A percentile compares a stretch with the other conserved stretches of the same genome.
These are phyloP conservation scores for Nesogale talazaci DNA, from an alignment of 2,113 vertebrate species.

Conservation along the genomic window DNA sequence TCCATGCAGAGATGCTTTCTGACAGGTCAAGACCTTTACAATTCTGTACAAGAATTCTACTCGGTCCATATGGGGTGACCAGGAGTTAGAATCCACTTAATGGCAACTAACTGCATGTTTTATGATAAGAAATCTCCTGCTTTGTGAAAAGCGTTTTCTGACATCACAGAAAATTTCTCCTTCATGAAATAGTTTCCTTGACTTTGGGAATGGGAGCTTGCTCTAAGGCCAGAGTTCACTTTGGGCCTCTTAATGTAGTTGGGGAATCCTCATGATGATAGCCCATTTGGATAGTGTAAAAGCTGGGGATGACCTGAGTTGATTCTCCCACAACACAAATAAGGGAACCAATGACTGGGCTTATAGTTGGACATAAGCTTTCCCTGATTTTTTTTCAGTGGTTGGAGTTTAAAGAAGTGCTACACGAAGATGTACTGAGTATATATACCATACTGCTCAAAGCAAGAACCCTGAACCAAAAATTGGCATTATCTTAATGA, in stretches of 20 bases:
- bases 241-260: background rate
- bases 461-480: background rate
- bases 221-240: background rate
- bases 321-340: background rate
- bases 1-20: background rate
- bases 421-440: background rate
- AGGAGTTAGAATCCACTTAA: background rate
- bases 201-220: background rate
- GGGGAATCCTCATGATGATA: background rate
- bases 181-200: background rate
- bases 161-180: background rate
- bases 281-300: background rate
- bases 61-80: background rate
- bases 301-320: background rate
- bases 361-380: background rate
- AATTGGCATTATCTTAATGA: background rate
- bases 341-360: background rate
- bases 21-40: background rate
- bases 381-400: background rate
- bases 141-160: background rate
- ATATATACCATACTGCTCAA: background rate
- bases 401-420: constrained; percentile 17
- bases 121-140: background rate
- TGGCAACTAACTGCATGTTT: background rate
- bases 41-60: background rate